Base-by-base conservation (phyloP, 2,797 vertebrate genomes). In the Peromyscus aztecus region DNA sequence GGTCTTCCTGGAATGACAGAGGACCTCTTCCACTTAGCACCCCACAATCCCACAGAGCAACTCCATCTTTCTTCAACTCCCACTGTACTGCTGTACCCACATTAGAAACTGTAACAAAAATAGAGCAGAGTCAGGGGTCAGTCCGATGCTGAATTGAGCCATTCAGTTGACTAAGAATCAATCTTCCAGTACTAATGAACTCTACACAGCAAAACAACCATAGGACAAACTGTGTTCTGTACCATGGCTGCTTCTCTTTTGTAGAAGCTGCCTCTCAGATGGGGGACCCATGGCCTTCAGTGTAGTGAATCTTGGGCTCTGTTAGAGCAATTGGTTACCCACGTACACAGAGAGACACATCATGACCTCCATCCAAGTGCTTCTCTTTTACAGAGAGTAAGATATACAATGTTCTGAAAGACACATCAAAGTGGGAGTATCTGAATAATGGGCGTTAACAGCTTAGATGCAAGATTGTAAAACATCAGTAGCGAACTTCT, bases 31-130 rank as follows among this genome's bases (percentile, higher is more conserved):
- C 88, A 57, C 73, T 96, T 94, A 95, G 78, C 96, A 24, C 17
- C 80, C 37, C 40, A n/a, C 86, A 49, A 82, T 92, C 86, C 78
- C 69, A 55, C 67, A 92, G 37, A 57, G 80, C 94, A 91, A 95
- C 92, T 73, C 95, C 92, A 91, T 90, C 95, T 67, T 82, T 73
- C 43, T 34, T 82, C 73, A 91, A 73, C 80, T 93, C 94, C 94
- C 97, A 75, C 0, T 4, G 52, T 43, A 57, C 65, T 61, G 34
- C 40, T 91, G 37, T 8, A 29, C 81, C 23, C 24, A 57, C 85
- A 90, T 89, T 76, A 94, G 95, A 98, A 93, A 96, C 11, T 63
- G 83, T 92, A 94, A 97, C 93, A 92, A 95, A 97, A 95, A 91
- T 83, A 76, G 37, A 96, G 89, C 82, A 97, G 97, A 90, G 90